These are phyloP conservation scores for Aramus guarauna DNA, from an alignment of 2,113 vertebrate species.

Conservation along the genomic window DNA sequence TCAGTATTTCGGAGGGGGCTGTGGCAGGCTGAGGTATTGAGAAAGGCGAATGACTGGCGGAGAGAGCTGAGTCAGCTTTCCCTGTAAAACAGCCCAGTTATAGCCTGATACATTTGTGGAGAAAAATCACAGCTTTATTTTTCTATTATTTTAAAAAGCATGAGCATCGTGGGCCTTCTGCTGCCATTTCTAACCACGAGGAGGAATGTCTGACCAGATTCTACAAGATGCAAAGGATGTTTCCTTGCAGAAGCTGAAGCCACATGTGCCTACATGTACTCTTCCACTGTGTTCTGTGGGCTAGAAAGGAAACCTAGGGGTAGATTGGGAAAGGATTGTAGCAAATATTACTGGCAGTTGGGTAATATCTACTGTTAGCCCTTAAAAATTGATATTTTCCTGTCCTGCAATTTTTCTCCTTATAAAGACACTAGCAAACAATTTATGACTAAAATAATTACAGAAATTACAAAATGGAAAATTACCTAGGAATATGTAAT, in stretches of 20 bases:
- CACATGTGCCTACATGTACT: accelerated
- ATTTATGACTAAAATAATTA: not conserved
- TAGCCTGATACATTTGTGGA: not conserved
- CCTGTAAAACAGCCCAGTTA: not conserved
- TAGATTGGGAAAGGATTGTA: not conserved
- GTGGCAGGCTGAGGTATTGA: not conserved
- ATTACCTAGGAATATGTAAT: not conserved
- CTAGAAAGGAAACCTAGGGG: not conserved
- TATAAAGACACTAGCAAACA: not conserved
- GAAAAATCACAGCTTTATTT: not conserved
- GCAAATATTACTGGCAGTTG: not conserved
- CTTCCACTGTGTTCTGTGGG: not conserved
- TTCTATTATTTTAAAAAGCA: not conserved
- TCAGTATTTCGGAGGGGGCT: not conserved
- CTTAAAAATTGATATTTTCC: not conserved
- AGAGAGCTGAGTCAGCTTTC: not conserved
- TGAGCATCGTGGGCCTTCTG: not conserved
- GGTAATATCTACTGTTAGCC: not conserved
- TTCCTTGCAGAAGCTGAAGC: not conserved
- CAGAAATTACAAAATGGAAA: not conserved
- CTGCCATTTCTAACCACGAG: not conserved
- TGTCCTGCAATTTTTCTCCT: not conserved
- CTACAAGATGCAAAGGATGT: not conserved
- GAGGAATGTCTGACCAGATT: not conserved
- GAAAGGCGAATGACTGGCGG: not conserved